Conservation (phyloP, 2,888 invertebrate genomes). For the Cataglyphis cursor region DNA sequence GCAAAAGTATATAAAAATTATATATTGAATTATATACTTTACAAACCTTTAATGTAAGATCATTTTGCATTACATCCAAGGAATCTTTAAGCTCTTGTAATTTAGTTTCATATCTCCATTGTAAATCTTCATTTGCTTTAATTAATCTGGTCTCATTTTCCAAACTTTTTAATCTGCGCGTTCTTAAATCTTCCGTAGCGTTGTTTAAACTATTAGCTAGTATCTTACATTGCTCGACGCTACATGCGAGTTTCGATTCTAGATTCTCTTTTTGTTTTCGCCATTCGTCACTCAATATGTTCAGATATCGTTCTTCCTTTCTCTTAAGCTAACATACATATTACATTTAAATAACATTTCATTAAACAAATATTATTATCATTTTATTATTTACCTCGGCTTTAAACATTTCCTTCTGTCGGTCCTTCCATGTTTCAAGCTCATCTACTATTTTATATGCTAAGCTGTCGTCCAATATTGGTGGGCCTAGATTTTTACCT, state of each 20-base stretch:
- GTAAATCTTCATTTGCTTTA: constrained; percentile 89
- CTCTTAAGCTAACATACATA: constrained; percentile 86
- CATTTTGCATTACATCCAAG: constrained; percentile 88
- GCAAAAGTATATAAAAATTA: background rate
- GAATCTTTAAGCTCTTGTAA: constrained; percentile 89
- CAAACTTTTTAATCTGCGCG: constrained; percentile 87
- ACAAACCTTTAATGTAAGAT: constrained; percentile 88
- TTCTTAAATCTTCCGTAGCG: constrained; percentile 89
- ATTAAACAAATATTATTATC: background rate
- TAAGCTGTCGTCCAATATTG: constrained; percentile 83
- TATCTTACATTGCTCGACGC: constrained; percentile 89
- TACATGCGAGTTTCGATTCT: constrained; percentile 88
- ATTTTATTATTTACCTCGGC: constrained; percentile 87
- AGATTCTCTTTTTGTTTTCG: constrained; percentile 88
- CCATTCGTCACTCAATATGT: constrained; percentile 89
- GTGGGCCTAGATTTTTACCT: constrained; percentile 82
- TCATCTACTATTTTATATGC: constrained; percentile 89
- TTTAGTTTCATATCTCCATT: constrained; percentile 89
- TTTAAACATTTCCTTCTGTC: constrained; percentile 90
- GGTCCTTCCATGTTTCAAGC: constrained; percentile 92
- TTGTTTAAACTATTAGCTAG: constrained; percentile 89
- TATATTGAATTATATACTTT: constrained; percentile 6
- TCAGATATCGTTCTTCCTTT: constrained; percentile 88
- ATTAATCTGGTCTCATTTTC: constrained; percentile 88
- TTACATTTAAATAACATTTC: background rate